Conservation (phyloP, 1,140 invertebrate species). For the Acromyrmex heyeri region DNA sequence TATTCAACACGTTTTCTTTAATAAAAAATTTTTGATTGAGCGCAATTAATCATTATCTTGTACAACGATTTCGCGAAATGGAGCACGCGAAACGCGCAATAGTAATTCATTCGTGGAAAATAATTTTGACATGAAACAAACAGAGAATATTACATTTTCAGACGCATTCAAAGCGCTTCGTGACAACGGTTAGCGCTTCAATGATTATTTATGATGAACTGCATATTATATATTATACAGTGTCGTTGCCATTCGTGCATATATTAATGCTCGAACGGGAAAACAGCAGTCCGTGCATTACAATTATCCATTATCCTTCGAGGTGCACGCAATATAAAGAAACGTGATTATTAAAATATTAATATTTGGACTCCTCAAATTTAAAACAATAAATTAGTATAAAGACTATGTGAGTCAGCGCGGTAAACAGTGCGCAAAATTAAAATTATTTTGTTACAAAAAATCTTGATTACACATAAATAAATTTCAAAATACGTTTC, state of each 20-base stretch:
- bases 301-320: background rate
- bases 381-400: too few species aligned
- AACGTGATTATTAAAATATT: background rate
- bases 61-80: background rate
- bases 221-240: background rate
- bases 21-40: background rate
- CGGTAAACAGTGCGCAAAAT: too few species aligned
- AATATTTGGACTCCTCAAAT: too few species aligned
- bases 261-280: background rate
- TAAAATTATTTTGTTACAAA: too few species aligned
- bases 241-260: background rate
- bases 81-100: background rate
- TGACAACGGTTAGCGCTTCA: background rate
- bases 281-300: too few species aligned
- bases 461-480: too few species aligned
- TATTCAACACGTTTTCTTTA: background rate
- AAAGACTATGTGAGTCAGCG: too few species aligned
- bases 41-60: background rate
- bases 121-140: constrained; percentile 5
- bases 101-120: background rate
- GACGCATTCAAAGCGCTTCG: background rate
- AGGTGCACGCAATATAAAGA: background rate
- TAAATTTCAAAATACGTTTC: too few species aligned
- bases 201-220: background rate
- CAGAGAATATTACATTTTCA: constrained; percentile 12